Evolutionary conservation across 2,113 vertebrate genomes (phyloP).

Genomic region (Entosphenus tridentatus): DNA sequence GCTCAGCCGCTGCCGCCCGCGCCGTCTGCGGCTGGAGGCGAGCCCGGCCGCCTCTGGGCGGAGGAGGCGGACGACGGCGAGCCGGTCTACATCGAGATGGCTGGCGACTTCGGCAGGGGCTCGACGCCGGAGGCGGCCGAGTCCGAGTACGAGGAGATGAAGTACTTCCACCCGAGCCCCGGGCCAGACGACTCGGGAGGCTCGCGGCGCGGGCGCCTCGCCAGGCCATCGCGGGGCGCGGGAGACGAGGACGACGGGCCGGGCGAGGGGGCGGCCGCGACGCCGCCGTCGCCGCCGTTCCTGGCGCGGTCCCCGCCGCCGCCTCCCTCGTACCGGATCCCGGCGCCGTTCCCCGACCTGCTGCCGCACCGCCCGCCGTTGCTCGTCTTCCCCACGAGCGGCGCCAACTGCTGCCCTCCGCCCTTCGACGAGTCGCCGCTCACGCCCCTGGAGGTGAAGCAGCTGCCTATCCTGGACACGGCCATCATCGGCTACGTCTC

Average conservation of each 20-base stretch:
- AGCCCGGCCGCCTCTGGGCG: slow-evolving; percentile 9
- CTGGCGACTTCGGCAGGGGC: slow-evolving; percentile 19
- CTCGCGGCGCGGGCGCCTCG: background rate
- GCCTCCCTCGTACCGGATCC: slow-evolving; percentile 23
- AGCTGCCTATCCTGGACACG: slow-evolving; percentile 69
- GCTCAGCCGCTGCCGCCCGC: slow-evolving; percentile 15
- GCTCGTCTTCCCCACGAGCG: slow-evolving; percentile 69
- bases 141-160: slow-evolving; percentile 90
- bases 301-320: background rate
- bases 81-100: slow-evolving; percentile 78
- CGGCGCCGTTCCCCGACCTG: slow-evolving; percentile 76
- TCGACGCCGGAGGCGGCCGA: slow-evolving; percentile 40
- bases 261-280: background rate
- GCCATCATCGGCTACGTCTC: slow-evolving; percentile 42
- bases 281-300: background rate
- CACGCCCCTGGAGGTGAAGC: slow-evolving; percentile 78
- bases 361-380: slow-evolving; percentile 71
- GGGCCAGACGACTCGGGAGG: background rate
- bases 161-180: slow-evolving; percentile 37
- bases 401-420: slow-evolving; percentile 56
- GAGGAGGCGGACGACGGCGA: slow-evolving; percentile 39
- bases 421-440: slow-evolving; percentile 83
- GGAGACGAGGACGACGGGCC: background rate
- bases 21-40: background rate
- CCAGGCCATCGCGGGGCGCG: background rate